Evolutionary conservation across 2,888 invertebrate genomes (phyloP).

Genomic region (Lasioglossum oenotherae): DNA sequence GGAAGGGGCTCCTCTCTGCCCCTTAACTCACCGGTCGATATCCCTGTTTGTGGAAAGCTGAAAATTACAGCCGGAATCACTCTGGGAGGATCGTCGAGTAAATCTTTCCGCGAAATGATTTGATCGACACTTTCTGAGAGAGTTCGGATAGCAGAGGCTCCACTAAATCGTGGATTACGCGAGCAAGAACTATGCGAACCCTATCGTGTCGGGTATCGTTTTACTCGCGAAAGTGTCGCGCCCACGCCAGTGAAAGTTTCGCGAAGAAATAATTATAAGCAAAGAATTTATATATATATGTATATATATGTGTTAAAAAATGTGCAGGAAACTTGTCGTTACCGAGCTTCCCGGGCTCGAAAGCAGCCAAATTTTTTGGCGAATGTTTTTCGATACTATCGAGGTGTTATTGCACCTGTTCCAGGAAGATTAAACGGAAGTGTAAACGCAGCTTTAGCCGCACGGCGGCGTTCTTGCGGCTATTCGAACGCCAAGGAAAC

Average conservation of each 20-base stretch:
- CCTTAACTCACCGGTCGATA: constrained; percentile 8
- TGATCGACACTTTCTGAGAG: background rate
- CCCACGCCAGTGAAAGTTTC: background rate
- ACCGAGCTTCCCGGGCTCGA: background rate
- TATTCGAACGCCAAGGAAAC: constrained; percentile 34
- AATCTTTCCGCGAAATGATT: background rate
- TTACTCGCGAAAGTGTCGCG: background rate
- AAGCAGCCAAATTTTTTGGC: background rate
- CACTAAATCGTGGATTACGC: background rate
- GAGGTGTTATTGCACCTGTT: background rate
- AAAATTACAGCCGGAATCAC: background rate
- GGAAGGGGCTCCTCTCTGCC: constrained; percentile 8
- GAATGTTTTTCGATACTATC: background rate
- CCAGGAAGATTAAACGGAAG: too few species aligned
- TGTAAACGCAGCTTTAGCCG: background rate
- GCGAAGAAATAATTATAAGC: background rate
- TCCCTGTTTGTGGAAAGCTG: background rate
- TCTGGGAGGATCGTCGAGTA: background rate
- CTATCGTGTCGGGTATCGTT: background rate
- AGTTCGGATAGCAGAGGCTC: too few species aligned
- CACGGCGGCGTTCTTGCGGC: constrained; percentile 3
- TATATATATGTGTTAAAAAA: background rate
- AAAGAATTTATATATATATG: background rate
- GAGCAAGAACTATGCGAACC: background rate
- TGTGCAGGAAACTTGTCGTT: background rate